Evolutionary conservation across 2,888 invertebrate genomes (phyloP), one percentile per base, ranked within the genome.

Genomic region (Strigamia crassipes): DNA sequence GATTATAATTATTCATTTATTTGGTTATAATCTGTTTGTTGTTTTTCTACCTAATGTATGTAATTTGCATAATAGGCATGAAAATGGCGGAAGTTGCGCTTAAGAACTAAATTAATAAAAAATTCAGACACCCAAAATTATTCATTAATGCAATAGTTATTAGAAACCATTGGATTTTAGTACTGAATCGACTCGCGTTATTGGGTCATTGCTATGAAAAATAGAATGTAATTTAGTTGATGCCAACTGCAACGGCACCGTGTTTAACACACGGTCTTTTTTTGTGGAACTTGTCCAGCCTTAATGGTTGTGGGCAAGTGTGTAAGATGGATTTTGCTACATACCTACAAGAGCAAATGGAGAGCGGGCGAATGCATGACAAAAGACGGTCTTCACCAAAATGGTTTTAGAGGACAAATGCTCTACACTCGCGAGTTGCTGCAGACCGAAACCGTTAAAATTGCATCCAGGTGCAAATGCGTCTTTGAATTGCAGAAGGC

Each of bases 351-450:
- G 27, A 27, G 73, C 73, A 73, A 73, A 73, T 73, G 73, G 73
- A 73, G 73, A 73, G 73, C 15, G 73, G 73, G 31, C 73, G 73
- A 73, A 27, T 73, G 73, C 27, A 27, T 73, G 73, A 73, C 73
- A 73, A 73, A 73, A 73, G 73, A 73, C 31, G 73, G 73, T 73
- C 27, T 73, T 73, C 73, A 27, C 27, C 73, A 73, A 73, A 73
- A 73, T 73, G 73, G 73, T 73, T 73, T 73, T 73, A 73, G 73
- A 73, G 73, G 73, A 73, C 73, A 73, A 73, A 73, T 73, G 73
- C 73, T 73, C 27, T 73, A 73, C 27, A 12, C 73, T 23, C 73
- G 27, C 18, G 56, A 56, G 56, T 56, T 56, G 56, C 73, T 27
- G 13, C 73, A 73, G 27, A 31, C 27, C 31, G 31, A 73, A 73